Evolutionary conservation across 1,140 invertebrate species (phyloP).

Genomic region (Lamellibrachia luymesi): DNA sequence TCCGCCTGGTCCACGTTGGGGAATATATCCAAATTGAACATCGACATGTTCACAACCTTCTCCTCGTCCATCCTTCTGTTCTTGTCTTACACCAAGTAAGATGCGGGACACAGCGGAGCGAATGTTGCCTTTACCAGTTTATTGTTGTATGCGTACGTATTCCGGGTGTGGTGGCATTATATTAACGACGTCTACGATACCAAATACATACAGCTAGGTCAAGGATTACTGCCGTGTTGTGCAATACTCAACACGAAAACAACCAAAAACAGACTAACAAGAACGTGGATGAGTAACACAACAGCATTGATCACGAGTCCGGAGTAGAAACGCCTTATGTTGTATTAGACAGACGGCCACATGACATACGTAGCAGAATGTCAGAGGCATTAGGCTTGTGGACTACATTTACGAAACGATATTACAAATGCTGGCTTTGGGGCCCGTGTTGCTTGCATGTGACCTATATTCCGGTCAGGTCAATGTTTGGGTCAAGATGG

Average conservation of each 20-base stretch:
- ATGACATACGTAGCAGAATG: background rate
- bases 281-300: background rate
- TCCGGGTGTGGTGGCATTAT: background rate
- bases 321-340: background rate
- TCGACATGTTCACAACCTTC: constrained; percentile 49
- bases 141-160: background rate
- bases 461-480: background rate
- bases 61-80: constrained; percentile 28
- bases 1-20: constrained; percentile 39
- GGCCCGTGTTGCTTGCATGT: background rate
- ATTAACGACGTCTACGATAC: background rate
- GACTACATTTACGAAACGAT: background rate
- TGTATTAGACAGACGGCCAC: background rate
- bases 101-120: background rate
- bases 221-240: background rate
- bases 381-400: background rate
- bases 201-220: background rate
- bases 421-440: background rate
- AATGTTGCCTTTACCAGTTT: background rate
- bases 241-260: background rate
- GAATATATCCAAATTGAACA: constrained; percentile 43
- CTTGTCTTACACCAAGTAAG: background rate
- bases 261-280: background rate
- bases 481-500: background rate
- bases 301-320: background rate